These are phyloP conservation scores for Blastobasis lacticolella DNA, from an alignment of 2,888 invertebrate species.

Conservation along the genomic window DNA sequence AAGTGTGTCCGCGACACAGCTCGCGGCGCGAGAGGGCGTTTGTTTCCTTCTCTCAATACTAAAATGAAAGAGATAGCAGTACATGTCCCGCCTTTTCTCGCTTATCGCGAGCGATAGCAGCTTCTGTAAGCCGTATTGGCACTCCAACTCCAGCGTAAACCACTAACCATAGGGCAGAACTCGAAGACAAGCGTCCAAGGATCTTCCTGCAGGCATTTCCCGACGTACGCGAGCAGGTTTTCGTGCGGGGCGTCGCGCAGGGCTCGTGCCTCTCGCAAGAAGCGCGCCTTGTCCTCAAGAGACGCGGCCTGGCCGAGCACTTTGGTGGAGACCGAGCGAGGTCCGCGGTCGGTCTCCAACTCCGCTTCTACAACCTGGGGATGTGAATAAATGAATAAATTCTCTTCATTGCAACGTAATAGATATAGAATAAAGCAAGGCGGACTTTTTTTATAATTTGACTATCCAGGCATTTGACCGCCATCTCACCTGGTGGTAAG, in stretches of 20 bases:
- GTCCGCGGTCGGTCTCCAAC: constrained; percentile 52
- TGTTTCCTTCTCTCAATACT: too few relatives aligned
- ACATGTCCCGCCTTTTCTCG: too few relatives aligned
- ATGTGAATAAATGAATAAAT: neutral
- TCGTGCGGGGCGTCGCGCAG: constrained; percentile 82
- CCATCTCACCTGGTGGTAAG: too few relatives aligned
- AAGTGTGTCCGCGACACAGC: too few relatives aligned
- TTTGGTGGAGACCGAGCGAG: constrained; percentile 80
- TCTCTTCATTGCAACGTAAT: too few relatives aligned
- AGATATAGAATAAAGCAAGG: too few relatives aligned
- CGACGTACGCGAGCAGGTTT: constrained; percentile 81
- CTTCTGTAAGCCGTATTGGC: neutral
- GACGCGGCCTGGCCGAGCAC: constrained; percentile 86
- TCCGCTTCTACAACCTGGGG: constrained; percentile 83
- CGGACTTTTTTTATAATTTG: too few relatives aligned
- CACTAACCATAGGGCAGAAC: constrained; percentile 77
- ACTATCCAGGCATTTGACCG: too few relatives aligned
- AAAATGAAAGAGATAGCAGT: too few relatives aligned
- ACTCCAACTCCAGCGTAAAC: neutral
- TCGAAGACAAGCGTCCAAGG: constrained; percentile 87
- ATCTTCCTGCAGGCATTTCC: constrained; percentile 84
- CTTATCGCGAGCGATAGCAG: too few relatives aligned
- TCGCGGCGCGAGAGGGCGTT: too few relatives aligned
- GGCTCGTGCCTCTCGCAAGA: constrained; percentile 83
- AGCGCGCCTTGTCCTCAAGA: constrained; percentile 83